These are phyloP conservation scores for Phoxinus phoxinus DNA, from an alignment of 2,113 vertebrate species.

Conservation along the genomic window DNA sequence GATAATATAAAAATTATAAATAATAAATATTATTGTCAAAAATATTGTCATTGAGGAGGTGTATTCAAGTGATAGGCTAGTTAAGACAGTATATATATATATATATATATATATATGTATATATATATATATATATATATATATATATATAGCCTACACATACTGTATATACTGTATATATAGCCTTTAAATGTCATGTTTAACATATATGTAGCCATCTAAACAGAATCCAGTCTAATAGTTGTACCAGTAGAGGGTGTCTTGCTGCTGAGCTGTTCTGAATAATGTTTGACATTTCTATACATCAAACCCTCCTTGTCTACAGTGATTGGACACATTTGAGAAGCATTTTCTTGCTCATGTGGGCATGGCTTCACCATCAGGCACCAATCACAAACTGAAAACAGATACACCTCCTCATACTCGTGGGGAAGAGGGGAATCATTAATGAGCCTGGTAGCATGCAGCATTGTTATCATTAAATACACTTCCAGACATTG, in stretches of 20 bases:
- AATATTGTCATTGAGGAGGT: no score
- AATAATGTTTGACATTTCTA: slow-evolving; percentile 27
- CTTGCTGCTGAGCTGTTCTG: slow-evolving; percentile 18
- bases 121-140: no score
- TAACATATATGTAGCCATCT: neutral
- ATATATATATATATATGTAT: no score
- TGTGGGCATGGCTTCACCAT: slow-evolving; percentile 6
- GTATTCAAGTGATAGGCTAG: no score
- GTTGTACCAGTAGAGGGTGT: slow-evolving; percentile 49
- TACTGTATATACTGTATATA: no score
- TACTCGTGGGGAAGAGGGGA: neutral
- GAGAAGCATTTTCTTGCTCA: neutral
- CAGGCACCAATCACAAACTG: slow-evolving; percentile 9
- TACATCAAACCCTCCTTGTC: neutral
- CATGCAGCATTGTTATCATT: slow-evolving; percentile 48
- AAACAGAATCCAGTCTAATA: neutral
- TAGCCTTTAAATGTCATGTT: neutral
- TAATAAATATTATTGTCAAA: no score
- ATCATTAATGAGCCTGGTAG: slow-evolving; percentile 45
- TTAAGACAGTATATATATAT: no score
- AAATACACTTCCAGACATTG: slow-evolving; percentile 38
- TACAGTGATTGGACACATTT: slow-evolving; percentile 26
- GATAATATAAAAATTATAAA: no score
- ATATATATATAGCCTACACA: no score
- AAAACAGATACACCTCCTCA: slow-evolving; percentile 5